phyloP scores from a whole-genome alignment of 1,140 invertebrate genomes.

The Musca vetustissima region DNA sequence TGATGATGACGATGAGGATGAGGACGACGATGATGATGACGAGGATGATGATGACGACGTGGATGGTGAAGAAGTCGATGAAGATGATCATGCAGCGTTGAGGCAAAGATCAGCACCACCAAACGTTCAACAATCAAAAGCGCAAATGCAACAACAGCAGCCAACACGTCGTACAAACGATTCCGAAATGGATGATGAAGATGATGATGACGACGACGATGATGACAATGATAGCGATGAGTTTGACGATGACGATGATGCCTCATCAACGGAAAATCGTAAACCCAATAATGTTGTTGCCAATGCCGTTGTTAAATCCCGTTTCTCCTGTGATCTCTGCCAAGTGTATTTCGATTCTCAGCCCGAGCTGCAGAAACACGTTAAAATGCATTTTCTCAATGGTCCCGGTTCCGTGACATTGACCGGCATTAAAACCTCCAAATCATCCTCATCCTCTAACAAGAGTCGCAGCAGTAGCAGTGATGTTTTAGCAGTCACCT shows the following conservation, averaged over 20 bases:
- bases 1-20: constrained; percentile 27
- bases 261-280: constrained; percentile 21
- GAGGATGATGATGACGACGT: constrained; percentile 29
- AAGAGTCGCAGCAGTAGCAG: constrained; percentile 27
- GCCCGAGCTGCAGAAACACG: constrained; percentile 50
- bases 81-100: constrained; percentile 1
- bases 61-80: constrained; percentile 29
- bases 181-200: constrained; percentile 24
- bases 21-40: constrained; percentile 26
- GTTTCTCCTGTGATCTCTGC: constrained; percentile 53
- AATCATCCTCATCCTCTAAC: constrained; percentile 20
- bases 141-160: background rate
- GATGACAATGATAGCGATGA: constrained; percentile 34
- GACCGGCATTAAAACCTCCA: constrained; percentile 28
- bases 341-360: constrained; percentile 54
- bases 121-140: too few relatives aligned
- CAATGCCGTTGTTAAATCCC: constrained; percentile 32
- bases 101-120: too few relatives aligned
- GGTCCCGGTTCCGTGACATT: constrained; percentile 36
- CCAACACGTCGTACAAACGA: background rate
- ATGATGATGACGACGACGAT: constrained; percentile 26
- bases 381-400: constrained; percentile 54
- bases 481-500: constrained; percentile 23
- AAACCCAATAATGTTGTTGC: constrained; percentile 4
- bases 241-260: constrained; percentile 32